Conservation (phyloP, 2,113 vertebrate species). For the Pelodiscus sinensis region DNA sequence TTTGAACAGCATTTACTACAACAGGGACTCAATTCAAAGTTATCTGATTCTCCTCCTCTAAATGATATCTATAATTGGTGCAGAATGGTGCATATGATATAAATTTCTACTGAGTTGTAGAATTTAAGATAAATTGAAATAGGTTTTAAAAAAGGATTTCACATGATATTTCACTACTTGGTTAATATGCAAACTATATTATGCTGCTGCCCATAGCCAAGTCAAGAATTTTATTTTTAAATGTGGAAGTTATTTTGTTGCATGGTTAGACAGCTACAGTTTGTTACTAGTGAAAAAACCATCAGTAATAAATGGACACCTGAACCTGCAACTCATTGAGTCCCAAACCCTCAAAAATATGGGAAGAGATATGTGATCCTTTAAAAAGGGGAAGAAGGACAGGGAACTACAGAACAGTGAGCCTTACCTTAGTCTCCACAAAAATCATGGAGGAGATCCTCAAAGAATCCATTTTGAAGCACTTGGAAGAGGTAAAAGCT, state of each 20-base stretch:
- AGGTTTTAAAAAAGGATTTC: background rate
- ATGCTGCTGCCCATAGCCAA: background rate
- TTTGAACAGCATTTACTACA: background rate
- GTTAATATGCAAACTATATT: background rate
- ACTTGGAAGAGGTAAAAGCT: too few species aligned
- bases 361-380: too few species aligned
- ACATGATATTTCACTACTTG: background rate
- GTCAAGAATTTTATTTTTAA: background rate
- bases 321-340: background rate
- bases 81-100: background rate
- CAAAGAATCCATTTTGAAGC: too few species aligned
- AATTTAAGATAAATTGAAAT: background rate
- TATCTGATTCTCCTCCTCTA: accelerated
- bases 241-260: background rate
- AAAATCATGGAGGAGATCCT: too few species aligned
- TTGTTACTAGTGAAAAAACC: background rate
- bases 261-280: background rate
- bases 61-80: background rate
- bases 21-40: background rate
- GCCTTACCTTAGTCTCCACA: too few species aligned
- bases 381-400: too few species aligned
- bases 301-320: background rate
- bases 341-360: background rate
- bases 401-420: too few species aligned
- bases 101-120: background rate